Evolutionary conservation across 64 coral and sea anemone species (phyloP).

Genomic region (Dendronephthya gigantea): DNA sequence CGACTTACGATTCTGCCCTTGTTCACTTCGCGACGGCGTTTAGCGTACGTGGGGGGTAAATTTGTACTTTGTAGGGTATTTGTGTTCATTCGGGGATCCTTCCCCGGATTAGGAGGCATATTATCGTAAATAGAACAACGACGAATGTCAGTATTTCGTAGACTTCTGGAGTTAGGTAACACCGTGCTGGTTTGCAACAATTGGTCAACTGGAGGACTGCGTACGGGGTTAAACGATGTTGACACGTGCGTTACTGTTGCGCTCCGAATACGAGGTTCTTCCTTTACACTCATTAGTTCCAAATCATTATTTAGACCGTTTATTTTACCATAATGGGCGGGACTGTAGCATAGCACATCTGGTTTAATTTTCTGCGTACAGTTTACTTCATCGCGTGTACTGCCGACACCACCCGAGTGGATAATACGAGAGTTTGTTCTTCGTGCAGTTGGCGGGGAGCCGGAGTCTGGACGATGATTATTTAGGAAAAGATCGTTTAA

Average conservation of each 20-base stretch:
- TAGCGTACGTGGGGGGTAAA: background rate
- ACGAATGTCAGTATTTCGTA: background rate
- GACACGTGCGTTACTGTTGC: background rate
- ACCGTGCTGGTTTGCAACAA: background rate
- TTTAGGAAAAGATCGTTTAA: background rate
- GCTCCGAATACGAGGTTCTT: background rate
- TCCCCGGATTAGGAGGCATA: background rate
- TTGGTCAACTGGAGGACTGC: background rate
- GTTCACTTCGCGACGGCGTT: background rate
- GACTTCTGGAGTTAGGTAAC: background rate
- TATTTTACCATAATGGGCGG: slow-evolving; percentile 50
- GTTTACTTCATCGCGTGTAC: background rate
- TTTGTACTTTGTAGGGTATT: background rate
- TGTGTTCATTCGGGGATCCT: background rate
- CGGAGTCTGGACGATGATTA: background rate
- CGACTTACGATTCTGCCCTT: background rate
- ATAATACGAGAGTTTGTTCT: background rate
- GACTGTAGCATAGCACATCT: slow-evolving; percentile 73
- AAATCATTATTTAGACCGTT: background rate
- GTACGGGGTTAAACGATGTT: background rate
- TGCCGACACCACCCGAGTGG: background rate
- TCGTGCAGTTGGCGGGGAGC: background rate
- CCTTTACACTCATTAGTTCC: background rate
- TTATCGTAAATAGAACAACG: slow-evolving; percentile 11
- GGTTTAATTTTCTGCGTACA: slow-evolving; percentile 91